Percentiles rank a stretch among this genome's conserved stretches.
Evolutionary conservation across 2,888 invertebrate genomes (phyloP).

Genomic region (Rhopalosiphum nymphaeae): DNA sequence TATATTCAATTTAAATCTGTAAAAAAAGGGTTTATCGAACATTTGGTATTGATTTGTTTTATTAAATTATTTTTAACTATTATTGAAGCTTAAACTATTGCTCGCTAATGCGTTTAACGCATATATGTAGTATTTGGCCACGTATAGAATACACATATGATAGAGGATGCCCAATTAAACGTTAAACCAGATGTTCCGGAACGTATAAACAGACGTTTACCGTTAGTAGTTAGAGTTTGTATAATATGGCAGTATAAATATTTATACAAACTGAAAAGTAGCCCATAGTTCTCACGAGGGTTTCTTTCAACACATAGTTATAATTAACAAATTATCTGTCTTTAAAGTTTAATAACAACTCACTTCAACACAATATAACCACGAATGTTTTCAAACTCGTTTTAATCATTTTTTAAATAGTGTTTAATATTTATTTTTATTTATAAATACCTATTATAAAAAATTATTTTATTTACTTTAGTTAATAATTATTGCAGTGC

Average conservation of each 20-base stretch:
- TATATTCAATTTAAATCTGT: neutral
- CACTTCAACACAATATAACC: neutral
- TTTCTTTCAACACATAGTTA: constrained; percentile 12
- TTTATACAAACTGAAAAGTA: constrained; percentile 18
- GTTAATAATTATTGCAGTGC: neutral
- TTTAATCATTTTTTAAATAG: no score
- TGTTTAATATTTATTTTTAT: neutral
- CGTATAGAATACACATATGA: neutral
- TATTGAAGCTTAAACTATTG: neutral
- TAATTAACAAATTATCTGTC: neutral
- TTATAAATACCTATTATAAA: neutral
- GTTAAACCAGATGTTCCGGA: constrained; percentile 43
- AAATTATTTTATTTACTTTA: neutral
- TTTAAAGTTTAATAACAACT: neutral
- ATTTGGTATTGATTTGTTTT: neutral
- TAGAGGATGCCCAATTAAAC: neutral
- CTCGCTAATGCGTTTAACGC: neutral
- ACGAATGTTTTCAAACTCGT: neutral
- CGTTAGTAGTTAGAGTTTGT: neutral
- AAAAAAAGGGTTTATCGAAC: neutral
- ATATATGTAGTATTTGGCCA: neutral
- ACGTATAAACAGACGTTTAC: constrained; percentile 33
- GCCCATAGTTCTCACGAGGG: constrained; percentile 10
- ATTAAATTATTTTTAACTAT: constrained; percentile 34
- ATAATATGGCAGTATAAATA: constrained; percentile 1